Base-by-base conservation (phyloP, 1,140 invertebrate species). In the Drosophila sturtevanti region DNA sequence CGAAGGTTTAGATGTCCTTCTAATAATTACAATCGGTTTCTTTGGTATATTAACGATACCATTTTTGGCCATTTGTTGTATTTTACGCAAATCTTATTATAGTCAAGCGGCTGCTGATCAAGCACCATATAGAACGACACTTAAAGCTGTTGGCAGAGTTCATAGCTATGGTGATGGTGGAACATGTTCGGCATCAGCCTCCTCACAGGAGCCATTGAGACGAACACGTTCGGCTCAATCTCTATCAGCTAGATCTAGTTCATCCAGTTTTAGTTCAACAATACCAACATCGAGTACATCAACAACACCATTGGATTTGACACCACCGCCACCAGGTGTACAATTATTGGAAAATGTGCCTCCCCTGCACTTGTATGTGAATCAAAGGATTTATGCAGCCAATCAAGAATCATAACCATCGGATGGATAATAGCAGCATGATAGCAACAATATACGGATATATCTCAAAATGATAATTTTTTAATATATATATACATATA, bases 1-100 rank as follows among this genome's bases (percentile, higher is more conserved):
- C 14, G 81, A 92, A 34, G 81, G 92, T 4, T 62, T 93, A 9
- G 93, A 94, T 78, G 92, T 93, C 2, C 27, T 90, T 16, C 6
- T 85, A 0, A 91, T 91, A 7, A 91, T 92, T 41, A 16, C 77
- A 1, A 12, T 91, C 7, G 91, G 91, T 1, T 68, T 87, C 27
- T 72, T 54, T 44, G 71, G 79, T 5, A 91, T 92, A 41, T 22
- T 92, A 4, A 81, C 71, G 0, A 74, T 92, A 27, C 87, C 91
- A 2, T 92, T 90, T 51, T 24, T 91, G 44, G 78, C 69, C 27
- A 92, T 82, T 16, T 91, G 89, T 58, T 81, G 79, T 6, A 87
- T 91, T 31, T 41, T 92, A 6, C 78, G 89, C 6, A 69, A 72
- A 37, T 91, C 90, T 1, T 91, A 91, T 27, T 73, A 90, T 55